Evolutionary conservation across 53 echinoderm and acorn worm species (phyloP).

Genomic region (Astropecten irregularis): DNA sequence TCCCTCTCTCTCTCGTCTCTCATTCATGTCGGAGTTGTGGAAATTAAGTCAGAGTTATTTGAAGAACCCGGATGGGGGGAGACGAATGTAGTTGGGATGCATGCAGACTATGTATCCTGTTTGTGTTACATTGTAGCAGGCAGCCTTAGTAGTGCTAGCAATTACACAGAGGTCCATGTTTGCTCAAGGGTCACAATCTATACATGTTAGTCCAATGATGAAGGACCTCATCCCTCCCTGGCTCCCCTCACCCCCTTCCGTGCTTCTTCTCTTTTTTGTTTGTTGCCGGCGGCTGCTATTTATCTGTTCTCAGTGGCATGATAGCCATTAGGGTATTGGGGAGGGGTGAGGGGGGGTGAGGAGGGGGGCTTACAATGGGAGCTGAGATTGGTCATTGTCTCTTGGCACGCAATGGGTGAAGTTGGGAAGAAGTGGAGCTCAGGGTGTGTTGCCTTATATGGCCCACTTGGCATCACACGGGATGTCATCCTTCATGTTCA

Average conservation of each 20-base stretch:
- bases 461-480: background rate
- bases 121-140: constrained; percentile 23
- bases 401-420: constrained; percentile 30
- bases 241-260: background rate
- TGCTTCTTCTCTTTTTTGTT: constrained; percentile 4
- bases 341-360: background rate
- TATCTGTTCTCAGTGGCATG: constrained; percentile 10
- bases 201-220: background rate
- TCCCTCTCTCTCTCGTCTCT: background rate
- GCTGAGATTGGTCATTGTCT: background rate
- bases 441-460: background rate
- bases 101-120: background rate
- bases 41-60: constrained; percentile 1
- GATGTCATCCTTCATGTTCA: background rate
- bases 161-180: constrained; percentile 5
- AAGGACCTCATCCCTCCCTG: background rate
- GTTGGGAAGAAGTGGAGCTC: background rate
- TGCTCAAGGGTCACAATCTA: constrained; percentile 14
- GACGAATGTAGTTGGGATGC: background rate
- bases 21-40: background rate
- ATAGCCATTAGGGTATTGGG: constrained; percentile 30
- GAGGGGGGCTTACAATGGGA: background rate
- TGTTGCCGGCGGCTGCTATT: background rate
- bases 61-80: background rate
- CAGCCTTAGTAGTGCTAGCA: constrained; percentile 3